Percentiles rank a stretch among this genome's conserved stretches.
These are phyloP conservation scores for Narcine bancroftii DNA, from an alignment of 2,113 vertebrate species.

Conservation along the genomic window DNA sequence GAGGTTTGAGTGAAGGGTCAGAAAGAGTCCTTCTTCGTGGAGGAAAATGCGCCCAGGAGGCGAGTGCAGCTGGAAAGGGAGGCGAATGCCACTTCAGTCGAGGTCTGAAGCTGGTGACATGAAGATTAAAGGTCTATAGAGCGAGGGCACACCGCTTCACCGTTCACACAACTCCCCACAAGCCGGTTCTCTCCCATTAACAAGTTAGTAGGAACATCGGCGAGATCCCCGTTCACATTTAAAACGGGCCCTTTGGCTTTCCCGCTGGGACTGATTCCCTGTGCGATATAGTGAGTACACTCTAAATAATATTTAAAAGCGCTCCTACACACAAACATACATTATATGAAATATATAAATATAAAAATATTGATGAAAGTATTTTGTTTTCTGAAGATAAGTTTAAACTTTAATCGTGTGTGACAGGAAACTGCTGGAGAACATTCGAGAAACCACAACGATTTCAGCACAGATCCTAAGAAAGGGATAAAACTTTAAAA, in stretches of 20 bases:
- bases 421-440: background rate
- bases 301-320: background rate
- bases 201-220: background rate
- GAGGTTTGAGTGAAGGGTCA: no score
- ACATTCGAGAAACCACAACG: background rate
- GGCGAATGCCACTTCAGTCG: no score
- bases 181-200: background rate
- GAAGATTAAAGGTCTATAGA: background rate
- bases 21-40: no score
- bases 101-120: no score
- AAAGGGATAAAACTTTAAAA: background rate
- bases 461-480: background rate
- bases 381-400: constrained; percentile 28
- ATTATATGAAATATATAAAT: constrained; percentile 28
- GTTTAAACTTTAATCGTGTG: background rate
- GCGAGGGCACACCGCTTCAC: background rate
- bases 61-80: no score
- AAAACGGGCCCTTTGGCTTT: background rate
- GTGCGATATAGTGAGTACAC: background rate
- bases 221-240: background rate
- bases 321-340: background rate
- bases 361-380: constrained; percentile 26
- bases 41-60: no score
- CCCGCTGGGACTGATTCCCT: background rate
- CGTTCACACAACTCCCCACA: background rate